phyloP scores from a whole-genome alignment of 2,113 vertebrate species.

The Crotalus horridus region DNA sequence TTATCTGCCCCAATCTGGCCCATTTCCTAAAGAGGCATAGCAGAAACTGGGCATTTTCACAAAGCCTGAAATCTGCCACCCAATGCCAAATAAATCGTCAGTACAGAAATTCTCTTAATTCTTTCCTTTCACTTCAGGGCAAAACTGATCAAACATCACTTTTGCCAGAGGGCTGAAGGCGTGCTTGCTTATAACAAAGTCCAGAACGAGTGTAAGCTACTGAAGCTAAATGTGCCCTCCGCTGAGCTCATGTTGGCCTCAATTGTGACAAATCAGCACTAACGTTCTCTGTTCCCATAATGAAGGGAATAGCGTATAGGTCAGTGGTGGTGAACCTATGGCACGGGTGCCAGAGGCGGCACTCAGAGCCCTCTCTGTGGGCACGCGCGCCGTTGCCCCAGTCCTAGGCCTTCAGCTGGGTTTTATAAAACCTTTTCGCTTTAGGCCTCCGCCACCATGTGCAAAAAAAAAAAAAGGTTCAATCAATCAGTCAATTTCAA shows the following conservation, averaged over 20 bases:
- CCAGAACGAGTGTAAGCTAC: not conserved
- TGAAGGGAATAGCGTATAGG: not conserved
- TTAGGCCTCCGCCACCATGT: no score
- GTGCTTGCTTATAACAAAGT: not conserved
- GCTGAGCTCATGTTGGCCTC: not conserved
- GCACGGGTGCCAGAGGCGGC: no score
- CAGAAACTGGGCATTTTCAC: not conserved
- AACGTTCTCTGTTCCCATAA: not conserved
- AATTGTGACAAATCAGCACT: not conserved
- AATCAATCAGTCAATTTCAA: no score
- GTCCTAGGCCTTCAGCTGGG: no score
- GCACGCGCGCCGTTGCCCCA: no score
- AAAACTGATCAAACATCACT: not conserved
- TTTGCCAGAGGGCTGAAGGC: not conserved
- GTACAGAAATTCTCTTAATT: not conserved
- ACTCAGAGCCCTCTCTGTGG: no score
- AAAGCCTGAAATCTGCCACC: not conserved
- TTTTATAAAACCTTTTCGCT: no score
- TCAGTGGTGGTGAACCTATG: no score
- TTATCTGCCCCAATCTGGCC: not conserved
- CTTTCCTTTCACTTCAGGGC: not conserved
- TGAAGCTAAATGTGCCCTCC: not conserved
- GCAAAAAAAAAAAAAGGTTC: no score
- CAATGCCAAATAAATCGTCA: not conserved
- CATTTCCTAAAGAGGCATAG: not conserved